phyloP scores from a whole-genome alignment of 2,797 vertebrate species.

The Cuniculus paca region DNA sequence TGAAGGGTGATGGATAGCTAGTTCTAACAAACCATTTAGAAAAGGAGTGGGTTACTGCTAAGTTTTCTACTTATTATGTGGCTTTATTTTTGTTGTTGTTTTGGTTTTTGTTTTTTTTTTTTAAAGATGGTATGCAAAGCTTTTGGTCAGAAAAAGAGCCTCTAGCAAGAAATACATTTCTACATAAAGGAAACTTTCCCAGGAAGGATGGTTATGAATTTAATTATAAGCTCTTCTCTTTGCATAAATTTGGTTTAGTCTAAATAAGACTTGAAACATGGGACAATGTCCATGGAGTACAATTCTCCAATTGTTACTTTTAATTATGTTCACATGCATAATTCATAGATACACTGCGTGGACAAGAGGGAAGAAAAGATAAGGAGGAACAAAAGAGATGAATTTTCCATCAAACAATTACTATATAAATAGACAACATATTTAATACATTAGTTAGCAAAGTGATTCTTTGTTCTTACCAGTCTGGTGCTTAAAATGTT shows the following conservation, averaged over 20 bases:
- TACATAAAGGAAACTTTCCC: slow-evolving; percentile 70
- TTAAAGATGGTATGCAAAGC: slow-evolving; percentile 51
- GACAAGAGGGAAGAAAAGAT: slow-evolving; percentile 79
- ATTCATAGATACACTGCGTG: slow-evolving; percentile 84
- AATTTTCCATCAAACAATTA: slow-evolving; percentile 83
- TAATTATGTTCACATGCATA: slow-evolving; percentile 86
- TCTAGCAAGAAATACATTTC: slow-evolving; percentile 46
- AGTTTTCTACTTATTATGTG: slow-evolving; percentile 28
- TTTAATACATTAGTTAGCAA: slow-evolving; percentile 82
- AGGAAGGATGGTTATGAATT: slow-evolving; percentile 75
- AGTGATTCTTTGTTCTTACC: slow-evolving; percentile 82
- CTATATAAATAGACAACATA: slow-evolving; percentile 84
- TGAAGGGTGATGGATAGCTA: neutral
- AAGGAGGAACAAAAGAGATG: slow-evolving; percentile 81
- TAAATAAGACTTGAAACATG: slow-evolving; percentile 83
- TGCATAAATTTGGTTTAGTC: slow-evolving; percentile 74
- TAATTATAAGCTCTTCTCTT: slow-evolving; percentile 71
- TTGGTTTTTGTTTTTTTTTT: neutral
- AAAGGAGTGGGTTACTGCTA: neutral
- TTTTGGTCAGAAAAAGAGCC: slow-evolving; percentile 67
- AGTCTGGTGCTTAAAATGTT: slow-evolving; percentile 76
- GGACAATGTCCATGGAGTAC: slow-evolving; percentile 81
- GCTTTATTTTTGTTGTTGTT: neutral
- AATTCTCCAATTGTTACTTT: slow-evolving; percentile 85
- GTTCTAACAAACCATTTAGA: slow-evolving; percentile 10